Base-by-base conservation (phyloP, 2,113 vertebrate genomes). In the Pseudopipra pipra region DNA sequence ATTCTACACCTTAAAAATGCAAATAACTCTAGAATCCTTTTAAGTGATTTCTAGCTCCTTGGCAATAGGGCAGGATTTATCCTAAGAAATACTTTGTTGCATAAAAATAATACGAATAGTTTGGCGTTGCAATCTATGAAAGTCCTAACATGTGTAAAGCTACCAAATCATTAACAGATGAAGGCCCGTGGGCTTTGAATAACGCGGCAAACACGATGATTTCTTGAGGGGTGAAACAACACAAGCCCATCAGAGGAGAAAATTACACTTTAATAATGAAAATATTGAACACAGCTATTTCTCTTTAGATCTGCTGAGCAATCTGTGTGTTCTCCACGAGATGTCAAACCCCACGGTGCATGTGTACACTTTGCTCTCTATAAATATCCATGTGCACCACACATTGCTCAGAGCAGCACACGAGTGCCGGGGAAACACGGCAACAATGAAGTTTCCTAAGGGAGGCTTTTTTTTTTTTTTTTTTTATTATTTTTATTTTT, bases 381-480 rank as follows among this genome's bases (percentile, higher is more conserved):
- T 97, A 98, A 98, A 98, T 97, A 97, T n/a, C 90, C 93, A 95
- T 79, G 96, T 94, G 94, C 90, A 85, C 65, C 66, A 85, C 95
- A 90, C 61, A 94, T 95, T 96, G 95, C 93, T 97, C 81, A 96
- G 96, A 94, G 97, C 87, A 94, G 93, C 54, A 86, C 96, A 88
- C 59, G 87, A 94, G 80, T 68, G 90, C 94, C 87, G 82, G 95
- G 91, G 95, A 95, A 97, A 97, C 79, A 94, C 16, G 62, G 95
- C 88, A 95, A 97, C 96, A 95, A 97, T 97, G 95, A 94, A 79
- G 93, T 94, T 97, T 97, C 97, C 97, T 97, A 82, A 97, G 90
- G 96, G 96, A 89, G 80, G 93, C 81, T 97, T 96, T 96, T 97
- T 97, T 97, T 96, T 94, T 49, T 49, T 27, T 46, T 44, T 8